Base-by-base conservation (phyloP, 2,797 vertebrate genomes). In the Lepus townsendii region DNA sequence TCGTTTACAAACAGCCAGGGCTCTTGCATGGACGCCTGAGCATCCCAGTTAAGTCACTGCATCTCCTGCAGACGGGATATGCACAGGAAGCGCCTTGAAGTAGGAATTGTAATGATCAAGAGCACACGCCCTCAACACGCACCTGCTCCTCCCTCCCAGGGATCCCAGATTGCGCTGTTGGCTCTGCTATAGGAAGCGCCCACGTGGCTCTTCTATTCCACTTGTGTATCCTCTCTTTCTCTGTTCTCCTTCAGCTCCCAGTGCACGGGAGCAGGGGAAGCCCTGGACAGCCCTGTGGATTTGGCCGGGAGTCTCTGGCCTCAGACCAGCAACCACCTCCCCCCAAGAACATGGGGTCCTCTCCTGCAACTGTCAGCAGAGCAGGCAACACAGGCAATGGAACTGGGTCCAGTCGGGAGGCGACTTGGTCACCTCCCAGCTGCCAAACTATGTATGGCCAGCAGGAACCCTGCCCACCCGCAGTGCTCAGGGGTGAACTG, bases 31-130 rank as follows among this genome's bases (percentile, higher is more conserved):
- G 63, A 83, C 19, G 7, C 38, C 54, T 63, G 38, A 78, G 77
- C 5, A 77, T 83, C 62, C 62, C 38, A 76, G 52, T 38, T 84
- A 77, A 77, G 20, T 83, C n/a, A 69, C 52, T 83, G n/a, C 38
- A 54, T 52, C 89, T 76, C 17, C 38, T n/a, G 77, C 30, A 24
- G 62, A 77, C 10, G 2, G n/a, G 35, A 88, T 83, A 77, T 75
- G 60, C 86, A 63, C 69, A 89, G 63, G 76, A 76, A 77, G 68
- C 62, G 57, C 62, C 38, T 76, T 63, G 54, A 71, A 93, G 62
- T 62, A 66, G 88, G 62, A 66, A 71, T 63, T 83, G 72, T 77
- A 77, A 84, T 83, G 77, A 77, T 20, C 62, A 38, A 38, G 54
- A 26, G 1, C 38, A 19, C 26, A 63, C 38, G n/a, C 79, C 60